Evolutionary conservation across 2,113 vertebrate species (phyloP).

Genomic region (Nannobrachium achirus): DNA sequence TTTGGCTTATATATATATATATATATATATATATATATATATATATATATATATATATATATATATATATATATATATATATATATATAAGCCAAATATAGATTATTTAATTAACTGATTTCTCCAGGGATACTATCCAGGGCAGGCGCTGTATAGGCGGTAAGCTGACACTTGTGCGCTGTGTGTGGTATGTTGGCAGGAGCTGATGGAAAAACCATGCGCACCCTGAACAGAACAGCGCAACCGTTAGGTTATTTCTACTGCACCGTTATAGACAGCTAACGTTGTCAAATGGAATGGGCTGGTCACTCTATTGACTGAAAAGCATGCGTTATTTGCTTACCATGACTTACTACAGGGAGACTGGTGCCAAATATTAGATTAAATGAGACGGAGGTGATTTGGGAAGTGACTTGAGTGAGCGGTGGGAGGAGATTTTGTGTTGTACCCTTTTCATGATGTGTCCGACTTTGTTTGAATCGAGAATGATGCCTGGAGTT

Average conservation of each 20-base stretch:
- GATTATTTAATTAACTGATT: conserved; percentile 85
- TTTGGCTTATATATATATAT: no score
- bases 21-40: no score
- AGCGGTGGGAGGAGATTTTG: conserved; percentile 68
- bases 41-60: no score
- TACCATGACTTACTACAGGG: not conserved
- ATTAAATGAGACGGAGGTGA: conserved; percentile 35
- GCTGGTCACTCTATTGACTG: no score
- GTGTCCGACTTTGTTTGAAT: conserved; percentile 65
- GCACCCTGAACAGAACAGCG: conserved; percentile 85
- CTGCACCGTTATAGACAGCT: conserved; percentile 45
- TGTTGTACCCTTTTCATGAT: conserved; percentile 57
- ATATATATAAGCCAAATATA: no score
- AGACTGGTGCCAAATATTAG: conserved; percentile 41
- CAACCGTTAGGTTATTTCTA: conserved; percentile 13
- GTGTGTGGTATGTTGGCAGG: conserved; percentile 94
- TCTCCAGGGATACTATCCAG: conserved; percentile 86
- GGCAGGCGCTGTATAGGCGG: conserved; percentile 83
- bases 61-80: no score
- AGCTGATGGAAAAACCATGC: conserved; percentile 97
- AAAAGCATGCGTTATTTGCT: no score
- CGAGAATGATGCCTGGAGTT: conserved; percentile 74
- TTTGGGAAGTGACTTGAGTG: conserved; percentile 44
- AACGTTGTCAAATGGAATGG: conserved; percentile 33
- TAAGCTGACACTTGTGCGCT: conserved; percentile 93